Conservation (phyloP, 2,797 vertebrate species). For the Bradypus variegatus region DNA sequence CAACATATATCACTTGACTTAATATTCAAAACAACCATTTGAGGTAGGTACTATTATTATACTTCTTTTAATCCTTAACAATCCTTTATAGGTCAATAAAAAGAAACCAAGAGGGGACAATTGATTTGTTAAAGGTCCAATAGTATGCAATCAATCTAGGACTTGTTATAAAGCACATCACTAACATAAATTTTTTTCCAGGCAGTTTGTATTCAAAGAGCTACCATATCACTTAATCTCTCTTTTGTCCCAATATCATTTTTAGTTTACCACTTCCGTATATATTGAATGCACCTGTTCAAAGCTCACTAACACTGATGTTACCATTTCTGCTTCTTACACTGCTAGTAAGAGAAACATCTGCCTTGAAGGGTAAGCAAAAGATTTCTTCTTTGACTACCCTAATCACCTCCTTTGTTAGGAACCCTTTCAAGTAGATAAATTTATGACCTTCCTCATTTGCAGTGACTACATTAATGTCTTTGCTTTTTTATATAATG, state of each 20-base stretch:
- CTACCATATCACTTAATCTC: background rate
- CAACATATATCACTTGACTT: background rate
- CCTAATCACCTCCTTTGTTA: background rate
- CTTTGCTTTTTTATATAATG: background rate
- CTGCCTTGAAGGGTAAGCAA: background rate
- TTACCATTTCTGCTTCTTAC: background rate
- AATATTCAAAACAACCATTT: background rate
- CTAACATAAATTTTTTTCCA: background rate
- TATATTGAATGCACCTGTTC: background rate
- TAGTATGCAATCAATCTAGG: background rate
- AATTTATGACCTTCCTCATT: background rate
- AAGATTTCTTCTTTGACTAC: background rate
- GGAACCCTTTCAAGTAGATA: background rate
- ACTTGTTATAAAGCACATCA: background rate
- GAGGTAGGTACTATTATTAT: background rate
- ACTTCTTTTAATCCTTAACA: background rate
- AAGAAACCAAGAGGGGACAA: background rate
- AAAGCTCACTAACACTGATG: background rate
- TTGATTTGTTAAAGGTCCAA: background rate
- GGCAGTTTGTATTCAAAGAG: background rate
- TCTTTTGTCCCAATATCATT: background rate
- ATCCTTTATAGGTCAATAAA: too few relatives aligned
- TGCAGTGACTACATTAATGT: background rate
- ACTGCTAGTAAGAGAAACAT: background rate
- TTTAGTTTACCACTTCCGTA: background rate